Evolutionary conservation across 2,888 invertebrate genomes (phyloP).

Genomic region (Congeria kusceri): DNA sequence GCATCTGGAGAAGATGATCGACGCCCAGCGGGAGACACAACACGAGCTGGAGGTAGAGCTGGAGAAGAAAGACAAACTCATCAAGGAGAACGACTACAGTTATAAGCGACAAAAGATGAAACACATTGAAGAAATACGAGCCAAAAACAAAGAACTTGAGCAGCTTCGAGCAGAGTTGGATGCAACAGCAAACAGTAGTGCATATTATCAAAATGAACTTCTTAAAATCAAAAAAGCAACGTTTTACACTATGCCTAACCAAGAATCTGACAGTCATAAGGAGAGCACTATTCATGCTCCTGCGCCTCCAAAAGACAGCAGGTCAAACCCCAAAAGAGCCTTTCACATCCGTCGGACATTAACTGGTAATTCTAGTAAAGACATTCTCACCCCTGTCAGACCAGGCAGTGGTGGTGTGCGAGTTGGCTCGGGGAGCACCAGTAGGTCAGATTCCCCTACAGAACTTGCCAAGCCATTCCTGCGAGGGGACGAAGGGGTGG

Average conservation of each 20-base stretch:
- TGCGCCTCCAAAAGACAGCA: conserved; percentile 70
- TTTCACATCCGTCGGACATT: conserved; percentile 57
- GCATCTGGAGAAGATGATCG: conserved; percentile 65
- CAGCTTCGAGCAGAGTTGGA: conserved; percentile 78
- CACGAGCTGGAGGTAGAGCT: conserved; percentile 67
- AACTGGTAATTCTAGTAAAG: conserved; percentile 27
- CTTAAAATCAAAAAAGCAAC: conserved; percentile 73
- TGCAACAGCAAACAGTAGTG: conserved; percentile 79
- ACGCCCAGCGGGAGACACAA: conserved; percentile 62
- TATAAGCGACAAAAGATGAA: conserved; percentile 77
- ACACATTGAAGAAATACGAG: conserved; percentile 74
- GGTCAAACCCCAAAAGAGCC: conserved; percentile 59
- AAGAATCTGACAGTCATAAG: conserved; percentile 43
- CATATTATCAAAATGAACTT: conserved; percentile 80
- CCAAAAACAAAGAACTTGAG: conserved; percentile 71
- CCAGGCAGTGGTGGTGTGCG: conserved; percentile 62
- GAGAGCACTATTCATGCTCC: conserved; percentile 54
- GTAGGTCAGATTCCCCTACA: conserved; percentile 72
- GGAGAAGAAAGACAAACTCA: conserved; percentile 72
- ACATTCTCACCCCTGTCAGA: conserved; percentile 62
- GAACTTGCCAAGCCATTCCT: conserved; percentile 73
- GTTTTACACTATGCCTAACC: conserved; percentile 31
- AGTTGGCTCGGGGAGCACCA: conserved; percentile 61
- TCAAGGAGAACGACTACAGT: conserved; percentile 74
- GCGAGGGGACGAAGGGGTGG: conserved; percentile 56